These are phyloP conservation scores for Nomada ferruginata DNA, from an alignment of 2,888 invertebrate genomes.

Conservation along the genomic window DNA sequence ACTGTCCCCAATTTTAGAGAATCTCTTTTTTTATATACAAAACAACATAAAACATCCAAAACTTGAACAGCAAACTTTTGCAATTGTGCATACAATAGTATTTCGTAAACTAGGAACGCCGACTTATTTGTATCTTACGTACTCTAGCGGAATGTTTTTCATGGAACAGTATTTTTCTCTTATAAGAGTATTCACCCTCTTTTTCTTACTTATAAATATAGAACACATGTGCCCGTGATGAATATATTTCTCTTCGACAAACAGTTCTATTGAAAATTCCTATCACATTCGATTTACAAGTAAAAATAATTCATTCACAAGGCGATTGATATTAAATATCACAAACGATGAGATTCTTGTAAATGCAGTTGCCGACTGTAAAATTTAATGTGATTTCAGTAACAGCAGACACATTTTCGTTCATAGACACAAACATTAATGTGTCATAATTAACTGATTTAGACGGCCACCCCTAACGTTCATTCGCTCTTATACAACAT, in stretches of 20 bases:
- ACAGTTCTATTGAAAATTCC: neutral
- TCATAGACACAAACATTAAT: neutral
- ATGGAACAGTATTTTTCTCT: constrained; percentile 2
- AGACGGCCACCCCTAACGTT: neutral
- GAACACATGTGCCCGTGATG: too few species aligned
- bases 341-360: too few species aligned
- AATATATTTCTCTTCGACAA: neutral
- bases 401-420: neutral
- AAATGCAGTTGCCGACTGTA: too few species aligned
- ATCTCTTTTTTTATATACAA: neutral
- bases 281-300: neutral
- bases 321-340: neutral
- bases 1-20: too few species aligned
- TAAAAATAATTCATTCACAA: neutral
- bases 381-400: too few species aligned
- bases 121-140: neutral
- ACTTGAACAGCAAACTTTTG: neutral
- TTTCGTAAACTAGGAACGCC: constrained; percentile 9
- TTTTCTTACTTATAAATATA: neutral
- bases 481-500: neutral
- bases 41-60: constrained; percentile 6
- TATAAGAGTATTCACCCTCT: neutral
- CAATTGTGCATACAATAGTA: neutral
- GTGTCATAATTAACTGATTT: neutral
- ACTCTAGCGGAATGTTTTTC: neutral